These are phyloP conservation scores for Ctenoplectra terminalis DNA, from an alignment of 1,140 invertebrate genomes.

Conservation along the genomic window DNA sequence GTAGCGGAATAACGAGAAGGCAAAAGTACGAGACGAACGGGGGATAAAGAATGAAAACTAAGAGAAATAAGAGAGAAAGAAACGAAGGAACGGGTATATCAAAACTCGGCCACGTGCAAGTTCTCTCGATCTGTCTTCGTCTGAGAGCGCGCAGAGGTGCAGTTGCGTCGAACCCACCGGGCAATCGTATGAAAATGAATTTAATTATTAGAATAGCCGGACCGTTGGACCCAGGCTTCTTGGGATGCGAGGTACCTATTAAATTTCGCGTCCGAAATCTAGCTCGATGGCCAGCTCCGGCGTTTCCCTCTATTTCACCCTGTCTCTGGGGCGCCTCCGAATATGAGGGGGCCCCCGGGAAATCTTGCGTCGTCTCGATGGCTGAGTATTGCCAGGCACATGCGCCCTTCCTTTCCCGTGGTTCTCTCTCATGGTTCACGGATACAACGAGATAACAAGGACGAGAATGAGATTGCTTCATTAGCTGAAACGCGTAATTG, in stretches of 20 bases:
- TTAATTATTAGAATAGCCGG: conserved; percentile 33
- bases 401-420: background rate
- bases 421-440: background rate
- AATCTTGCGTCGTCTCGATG: conserved; percentile 41
- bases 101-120: background rate
- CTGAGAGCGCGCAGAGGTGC: background rate
- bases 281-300: background rate
- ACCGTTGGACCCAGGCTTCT: background rate
- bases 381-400: conserved; percentile 10
- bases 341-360: conserved; percentile 39
- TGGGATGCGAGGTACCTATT: conserved; percentile 8
- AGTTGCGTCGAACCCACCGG: background rate
- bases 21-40: too few species aligned
- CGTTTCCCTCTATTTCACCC: background rate
- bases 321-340: background rate
- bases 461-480: conserved; percentile 45
- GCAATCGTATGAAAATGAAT: conserved; percentile 39
- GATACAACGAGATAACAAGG: conserved; percentile 39
- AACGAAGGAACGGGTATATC: background rate
- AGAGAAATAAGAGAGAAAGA: background rate
- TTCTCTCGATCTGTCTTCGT: conserved; percentile 1
- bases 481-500: conserved; percentile 52
- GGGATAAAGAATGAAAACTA: too few species aligned
- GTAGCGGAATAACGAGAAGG: background rate
- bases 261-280: conserved; percentile 39